These are phyloP conservation scores for Xyliphius kryptos DNA, from an alignment of 2,113 vertebrate species.

Conservation along the genomic window DNA sequence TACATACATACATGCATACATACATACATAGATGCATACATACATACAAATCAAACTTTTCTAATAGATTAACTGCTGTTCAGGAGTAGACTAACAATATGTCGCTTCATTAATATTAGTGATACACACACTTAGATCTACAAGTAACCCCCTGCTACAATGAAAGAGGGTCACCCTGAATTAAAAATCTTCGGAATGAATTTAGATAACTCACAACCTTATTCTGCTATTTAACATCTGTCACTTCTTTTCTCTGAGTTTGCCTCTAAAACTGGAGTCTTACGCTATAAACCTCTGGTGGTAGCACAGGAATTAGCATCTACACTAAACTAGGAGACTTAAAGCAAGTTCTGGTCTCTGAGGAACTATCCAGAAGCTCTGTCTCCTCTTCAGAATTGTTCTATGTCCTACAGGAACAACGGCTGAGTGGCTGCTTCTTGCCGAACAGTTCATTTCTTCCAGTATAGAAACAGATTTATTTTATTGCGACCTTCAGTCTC, in stretches of 20 bases:
- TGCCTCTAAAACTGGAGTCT: conserved; percentile 42
- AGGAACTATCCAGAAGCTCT: background rate
- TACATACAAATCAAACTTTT: too few relatives aligned
- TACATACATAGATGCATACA: too few relatives aligned
- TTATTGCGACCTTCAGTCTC: conserved; percentile 51
- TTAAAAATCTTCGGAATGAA: too few relatives aligned
- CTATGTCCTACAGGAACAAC: conserved; percentile 41
- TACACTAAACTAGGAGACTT: conserved; percentile 22
- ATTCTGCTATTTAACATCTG: too few relatives aligned
- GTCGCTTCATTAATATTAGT: too few relatives aligned
- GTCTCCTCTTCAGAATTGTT: conserved; percentile 33
- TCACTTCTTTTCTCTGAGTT: conserved; percentile 42
- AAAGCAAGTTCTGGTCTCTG: conserved; percentile 3
- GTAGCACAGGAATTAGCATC: conserved; percentile 36
- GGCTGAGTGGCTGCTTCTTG: conserved; percentile 7
- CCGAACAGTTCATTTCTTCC: conserved; percentile 32
- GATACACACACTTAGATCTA: too few relatives aligned
- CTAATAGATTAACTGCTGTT: too few relatives aligned
- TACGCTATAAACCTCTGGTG: conserved; percentile 24
- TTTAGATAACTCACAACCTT: too few relatives aligned
- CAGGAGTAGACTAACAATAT: too few relatives aligned
- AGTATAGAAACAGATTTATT: conserved; percentile 52
- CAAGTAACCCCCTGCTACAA: too few relatives aligned
- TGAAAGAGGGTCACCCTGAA: too few relatives aligned
- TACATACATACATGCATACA: too few relatives aligned